These are phyloP conservation scores for Drosophila putrida DNA, from an alignment of 2,888 invertebrate genomes.

Conservation along the genomic window DNA sequence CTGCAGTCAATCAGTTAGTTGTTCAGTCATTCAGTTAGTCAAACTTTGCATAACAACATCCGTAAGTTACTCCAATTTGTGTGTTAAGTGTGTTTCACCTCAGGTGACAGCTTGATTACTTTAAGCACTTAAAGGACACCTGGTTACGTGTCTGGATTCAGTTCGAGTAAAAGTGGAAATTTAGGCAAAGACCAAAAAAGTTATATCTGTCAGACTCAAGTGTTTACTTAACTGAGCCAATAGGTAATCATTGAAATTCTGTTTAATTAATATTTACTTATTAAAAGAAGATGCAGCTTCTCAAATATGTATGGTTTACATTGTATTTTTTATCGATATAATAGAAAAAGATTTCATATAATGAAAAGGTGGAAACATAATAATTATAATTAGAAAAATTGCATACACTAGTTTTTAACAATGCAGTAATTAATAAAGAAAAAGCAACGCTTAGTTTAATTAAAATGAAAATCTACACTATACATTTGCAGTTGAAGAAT, in stretches of 20 bases:
- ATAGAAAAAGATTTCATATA: too few species aligned
- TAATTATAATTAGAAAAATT: too few species aligned
- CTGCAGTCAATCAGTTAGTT: not conserved
- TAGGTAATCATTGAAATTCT: not conserved
- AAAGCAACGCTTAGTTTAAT: not conserved
- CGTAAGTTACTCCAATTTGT: conserved; percentile 18
- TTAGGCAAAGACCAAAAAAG: not conserved
- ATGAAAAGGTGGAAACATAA: too few species aligned
- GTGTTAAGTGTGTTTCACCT: conserved; percentile 15
- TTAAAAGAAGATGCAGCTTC: not conserved
- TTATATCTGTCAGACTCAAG: not conserved
- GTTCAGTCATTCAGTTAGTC: conserved; percentile 12
- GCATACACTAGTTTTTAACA: too few species aligned
- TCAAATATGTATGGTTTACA: too few species aligned
- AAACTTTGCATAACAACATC: conserved; percentile 17
- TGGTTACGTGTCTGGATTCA: conserved; percentile 5
- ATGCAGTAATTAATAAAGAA: too few species aligned
- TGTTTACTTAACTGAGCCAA: not conserved
- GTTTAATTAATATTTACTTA: not conserved
- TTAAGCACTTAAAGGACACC: conserved; percentile 17
- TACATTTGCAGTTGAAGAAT: not conserved
- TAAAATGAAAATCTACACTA: not conserved
- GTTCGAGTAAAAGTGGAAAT: not conserved
- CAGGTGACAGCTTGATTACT: conserved; percentile 25
- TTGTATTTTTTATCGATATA: too few species aligned